phyloP scores from a whole-genome alignment of 2,888 invertebrate species.

The Rhingia campestris region DNA sequence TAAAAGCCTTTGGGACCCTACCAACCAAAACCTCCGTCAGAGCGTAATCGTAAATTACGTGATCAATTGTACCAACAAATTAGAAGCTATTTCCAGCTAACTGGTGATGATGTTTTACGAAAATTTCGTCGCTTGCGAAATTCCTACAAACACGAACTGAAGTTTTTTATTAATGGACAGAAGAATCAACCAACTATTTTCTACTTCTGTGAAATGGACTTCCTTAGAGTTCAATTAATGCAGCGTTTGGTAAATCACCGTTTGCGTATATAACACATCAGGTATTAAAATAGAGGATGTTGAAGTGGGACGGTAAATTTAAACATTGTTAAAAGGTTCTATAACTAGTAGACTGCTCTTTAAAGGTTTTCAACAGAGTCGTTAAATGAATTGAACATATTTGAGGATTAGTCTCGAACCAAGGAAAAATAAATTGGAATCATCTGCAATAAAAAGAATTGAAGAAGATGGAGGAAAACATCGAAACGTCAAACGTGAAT shows the following conservation, averaged over 20 bases:
- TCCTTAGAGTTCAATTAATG: slow-evolving; percentile 22
- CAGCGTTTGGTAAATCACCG: neutral
- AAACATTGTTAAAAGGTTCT: neutral
- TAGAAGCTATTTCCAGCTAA: slow-evolving; percentile 46
- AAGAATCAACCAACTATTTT: slow-evolving; percentile 37
- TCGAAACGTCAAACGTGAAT: no score
- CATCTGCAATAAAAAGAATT: no score
- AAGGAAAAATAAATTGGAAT: neutral
- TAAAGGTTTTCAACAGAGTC: slow-evolving; percentile 21
- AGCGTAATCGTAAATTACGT: slow-evolving; percentile 9
- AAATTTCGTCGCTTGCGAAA: slow-evolving; percentile 43
- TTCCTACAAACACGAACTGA: slow-evolving; percentile 43
- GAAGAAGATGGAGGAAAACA: no score
- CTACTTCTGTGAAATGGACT: slow-evolving; percentile 60
- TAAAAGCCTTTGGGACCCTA: slow-evolving; percentile 38
- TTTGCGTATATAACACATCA: neutral
- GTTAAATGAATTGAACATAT: neutral
- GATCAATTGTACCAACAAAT: slow-evolving; percentile 37
- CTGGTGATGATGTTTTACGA: slow-evolving; percentile 21
- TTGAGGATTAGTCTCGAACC: neutral
- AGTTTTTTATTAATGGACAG: slow-evolving; percentile 13
- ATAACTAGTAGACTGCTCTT: neutral
- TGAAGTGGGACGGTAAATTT: slow-evolving; percentile 5
- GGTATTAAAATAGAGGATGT: neutral
- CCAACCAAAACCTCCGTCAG: slow-evolving; percentile 14